phyloP scores from a whole-genome alignment of 1,140 invertebrate species.

The Goniozus legneri region DNA sequence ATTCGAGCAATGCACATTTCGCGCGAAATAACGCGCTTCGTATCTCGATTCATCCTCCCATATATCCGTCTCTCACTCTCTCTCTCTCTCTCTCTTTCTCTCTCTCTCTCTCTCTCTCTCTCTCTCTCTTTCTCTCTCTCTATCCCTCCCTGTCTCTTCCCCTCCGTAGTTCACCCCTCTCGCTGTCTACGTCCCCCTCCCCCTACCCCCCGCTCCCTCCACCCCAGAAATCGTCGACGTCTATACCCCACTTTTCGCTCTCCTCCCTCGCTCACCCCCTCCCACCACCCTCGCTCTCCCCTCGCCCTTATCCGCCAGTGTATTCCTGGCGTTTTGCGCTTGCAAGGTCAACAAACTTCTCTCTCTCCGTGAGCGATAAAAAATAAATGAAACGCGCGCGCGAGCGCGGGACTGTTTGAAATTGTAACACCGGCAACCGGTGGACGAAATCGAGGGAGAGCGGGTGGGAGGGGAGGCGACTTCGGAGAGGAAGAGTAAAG shows the following conservation, averaged over 20 bases:
- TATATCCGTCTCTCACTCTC: slow-evolving; percentile 17
- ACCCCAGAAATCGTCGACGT: slow-evolving; percentile 8
- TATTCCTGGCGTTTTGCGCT: slow-evolving; percentile 37
- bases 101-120: slow-evolving; percentile 18
- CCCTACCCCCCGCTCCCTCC: slow-evolving; percentile 3
- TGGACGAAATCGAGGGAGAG: neutral
- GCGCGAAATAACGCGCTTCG: slow-evolving; percentile 32
- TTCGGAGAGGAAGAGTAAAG: neutral
- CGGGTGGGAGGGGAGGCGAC: neutral
- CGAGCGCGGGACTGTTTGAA: slow-evolving; percentile 37
- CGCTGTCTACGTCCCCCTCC: neutral
- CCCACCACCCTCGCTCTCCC: no score
- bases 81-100: slow-evolving; percentile 13
- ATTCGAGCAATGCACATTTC: slow-evolving; percentile 31
- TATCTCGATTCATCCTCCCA: slow-evolving; percentile 25
- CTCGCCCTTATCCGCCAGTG: no score
- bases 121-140: neutral
- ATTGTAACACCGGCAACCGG: slow-evolving; percentile 34
- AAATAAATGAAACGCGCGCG: slow-evolving; percentile 37
- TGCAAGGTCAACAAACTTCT: slow-evolving; percentile 38
- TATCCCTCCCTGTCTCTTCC: neutral
- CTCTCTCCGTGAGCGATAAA: no score
- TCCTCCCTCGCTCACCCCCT: no score
- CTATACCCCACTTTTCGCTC: slow-evolving; percentile 32
- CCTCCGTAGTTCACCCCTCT: neutral